Evolutionary conservation across 2,797 vertebrate species (phyloP), one percentile per base, ranked within the genome.

Genomic region (Numenius phaeopus): DNA sequence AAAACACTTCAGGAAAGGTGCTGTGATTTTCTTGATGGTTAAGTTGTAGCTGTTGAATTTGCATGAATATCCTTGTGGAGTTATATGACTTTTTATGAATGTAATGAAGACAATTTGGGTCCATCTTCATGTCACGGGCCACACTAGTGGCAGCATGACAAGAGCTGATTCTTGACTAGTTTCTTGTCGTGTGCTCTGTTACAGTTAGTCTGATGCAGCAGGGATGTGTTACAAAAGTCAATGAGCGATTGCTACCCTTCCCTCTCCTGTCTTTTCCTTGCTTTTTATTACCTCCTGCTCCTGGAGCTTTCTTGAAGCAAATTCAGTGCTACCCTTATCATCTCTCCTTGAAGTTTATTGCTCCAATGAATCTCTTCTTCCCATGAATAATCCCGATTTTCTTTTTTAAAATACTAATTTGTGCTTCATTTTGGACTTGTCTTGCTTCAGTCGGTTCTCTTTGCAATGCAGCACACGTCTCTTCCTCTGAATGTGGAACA

Each of bases 391-490:
- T 80, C 26, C 5, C 26, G 22, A 10, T 24, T 80, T 90, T 89
- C 52, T 87, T 52, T 94, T 42, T 46, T 39, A 46, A 93, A 83
- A 73, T 80, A 85, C 46, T 92, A 73, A 83, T 83, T 84, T 90
- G 54, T 66, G 11, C 52, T 94, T 87, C 50, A 27, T 47, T 91
- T 80, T 49, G 42, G n/a, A 19, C 59, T 92, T 90, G 50, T 78
- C n/a, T 90, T 81, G 32, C 69, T 90, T 76, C 75, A 80, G 19
- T 40, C 52, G 26, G 10, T 59, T 82, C 73, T 70, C 80, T 95
- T 93, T 71, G 64, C 81, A 89, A 83, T 7, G 0, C 83, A 71
- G 75, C 42, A 50, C 81, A 82, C 7, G 5, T 93, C 57, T 86
- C 54, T 66, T 86, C 72, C 37, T 96, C 67, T 67, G 57, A 61